phyloP scores from a whole-genome alignment of 2,113 vertebrate genomes.

The Psilopogon haemacephalus region DNA sequence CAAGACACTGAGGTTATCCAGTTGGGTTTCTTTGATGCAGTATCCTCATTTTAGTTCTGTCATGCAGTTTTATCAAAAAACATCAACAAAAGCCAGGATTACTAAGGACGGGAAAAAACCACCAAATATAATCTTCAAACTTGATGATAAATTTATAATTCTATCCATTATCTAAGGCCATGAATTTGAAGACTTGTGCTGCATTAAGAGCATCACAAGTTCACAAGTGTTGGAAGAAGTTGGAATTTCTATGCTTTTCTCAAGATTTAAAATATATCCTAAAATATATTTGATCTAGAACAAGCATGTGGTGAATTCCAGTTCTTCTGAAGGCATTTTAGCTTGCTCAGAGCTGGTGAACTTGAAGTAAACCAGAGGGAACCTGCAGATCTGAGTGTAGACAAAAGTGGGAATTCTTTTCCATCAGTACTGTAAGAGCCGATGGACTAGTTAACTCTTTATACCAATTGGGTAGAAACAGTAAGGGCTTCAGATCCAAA shows the following conservation, averaged over 20 bases:
- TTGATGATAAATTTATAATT: not conserved
- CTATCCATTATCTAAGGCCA: not conserved
- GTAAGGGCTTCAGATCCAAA: not conserved
- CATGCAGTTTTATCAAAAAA: not conserved
- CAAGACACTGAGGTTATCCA: not conserved
- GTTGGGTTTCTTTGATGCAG: not conserved
- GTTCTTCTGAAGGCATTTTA: not conserved
- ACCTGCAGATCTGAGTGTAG: accelerated
- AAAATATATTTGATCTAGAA: not conserved
- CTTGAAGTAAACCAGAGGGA: not conserved
- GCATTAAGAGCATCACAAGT: too few relatives aligned
- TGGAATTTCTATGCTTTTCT: not conserved
- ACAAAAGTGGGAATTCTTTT: not conserved
- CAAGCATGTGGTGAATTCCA: not conserved
- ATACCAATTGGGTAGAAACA: not conserved
- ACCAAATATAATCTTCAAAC: not conserved
- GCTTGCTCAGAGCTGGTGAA: not conserved
- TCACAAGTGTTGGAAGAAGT: too few relatives aligned
- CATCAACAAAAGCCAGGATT: not conserved
- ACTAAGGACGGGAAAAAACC: not conserved
- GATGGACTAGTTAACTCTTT: not conserved
- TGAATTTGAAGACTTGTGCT: too few relatives aligned
- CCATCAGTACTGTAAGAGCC: accelerated
- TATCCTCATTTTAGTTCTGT: not conserved
- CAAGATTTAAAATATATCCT: not conserved